phyloP scores from a whole-genome alignment of 1,140 invertebrate species.

The Drosophila asahinai region DNA sequence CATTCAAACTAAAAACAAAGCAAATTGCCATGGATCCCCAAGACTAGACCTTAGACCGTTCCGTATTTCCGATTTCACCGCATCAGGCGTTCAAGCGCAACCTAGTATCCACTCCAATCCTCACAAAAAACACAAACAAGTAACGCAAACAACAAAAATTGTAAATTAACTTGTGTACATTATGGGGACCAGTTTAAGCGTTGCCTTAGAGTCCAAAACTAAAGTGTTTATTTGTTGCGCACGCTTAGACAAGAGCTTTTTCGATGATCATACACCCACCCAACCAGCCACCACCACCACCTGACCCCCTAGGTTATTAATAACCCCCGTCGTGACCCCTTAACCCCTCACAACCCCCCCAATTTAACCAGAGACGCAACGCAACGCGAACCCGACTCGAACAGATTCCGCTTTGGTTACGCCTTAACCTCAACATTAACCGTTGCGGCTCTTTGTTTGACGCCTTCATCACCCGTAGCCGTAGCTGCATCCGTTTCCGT shows the following conservation, averaged over 20 bases:
- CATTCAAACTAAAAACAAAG: background rate
- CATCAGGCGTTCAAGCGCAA: slow-evolving; percentile 40
- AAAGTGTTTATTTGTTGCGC: slow-evolving; percentile 38
- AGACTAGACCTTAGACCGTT: slow-evolving; percentile 12
- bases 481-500: slow-evolving; percentile 11
- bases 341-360: background rate
- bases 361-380: slow-evolving; percentile 6
- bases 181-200: slow-evolving; percentile 78
- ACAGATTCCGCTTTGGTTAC: slow-evolving; percentile 28
- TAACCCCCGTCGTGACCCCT: background rate
- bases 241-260: slow-evolving; percentile 51
- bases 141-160: slow-evolving; percentile 46
- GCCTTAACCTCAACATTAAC: slow-evolving; percentile 20
- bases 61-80: slow-evolving; percentile 20
- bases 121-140: slow-evolving; percentile 22
- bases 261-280: slow-evolving; percentile 26
- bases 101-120: slow-evolving; percentile 13
- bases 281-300: background rate
- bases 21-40: slow-evolving; percentile 6
- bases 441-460: slow-evolving; percentile 27
- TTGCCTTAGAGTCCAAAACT: slow-evolving; percentile 63
- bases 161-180: slow-evolving; percentile 53
- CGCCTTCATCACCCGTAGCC: slow-evolving; percentile 27
- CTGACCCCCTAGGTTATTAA: background rate
- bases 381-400: slow-evolving; percentile 35